Evolutionary conservation across 2,888 invertebrate species (phyloP).

Genomic region (Ferrisia virgata): DNA sequence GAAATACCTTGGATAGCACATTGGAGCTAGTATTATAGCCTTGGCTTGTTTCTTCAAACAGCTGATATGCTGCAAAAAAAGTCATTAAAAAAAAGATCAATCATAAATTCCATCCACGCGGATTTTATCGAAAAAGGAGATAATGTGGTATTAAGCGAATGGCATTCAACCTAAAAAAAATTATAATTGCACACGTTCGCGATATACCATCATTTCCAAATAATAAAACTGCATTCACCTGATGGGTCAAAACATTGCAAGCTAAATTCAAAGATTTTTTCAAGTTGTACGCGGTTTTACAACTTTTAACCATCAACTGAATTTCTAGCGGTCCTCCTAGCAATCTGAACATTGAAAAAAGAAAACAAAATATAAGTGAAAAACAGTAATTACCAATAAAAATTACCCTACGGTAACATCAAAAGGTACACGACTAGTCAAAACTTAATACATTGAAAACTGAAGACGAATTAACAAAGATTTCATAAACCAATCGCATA

Average conservation of each 20-base stretch:
- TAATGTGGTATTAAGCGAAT: too few species aligned
- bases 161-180: too few species aligned
- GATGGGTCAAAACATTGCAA: constrained; percentile 47
- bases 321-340: constrained; percentile 55
- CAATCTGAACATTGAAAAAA: constrained; percentile 51
- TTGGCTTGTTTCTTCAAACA: constrained; percentile 61
- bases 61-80: constrained; percentile 52
- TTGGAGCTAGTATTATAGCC: constrained; percentile 62
- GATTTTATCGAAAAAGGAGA: neutral
- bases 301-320: constrained; percentile 55
- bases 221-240: neutral
- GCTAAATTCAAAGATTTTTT: constrained; percentile 49
- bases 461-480: too few species aligned
- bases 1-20: constrained; percentile 73
- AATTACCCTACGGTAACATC: too few species aligned
- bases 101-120: neutral
- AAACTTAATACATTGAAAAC: too few species aligned
- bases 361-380: neutral
- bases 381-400: neutral
- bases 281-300: constrained; percentile 54
- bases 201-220: too few species aligned
- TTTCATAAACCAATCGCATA: too few species aligned
- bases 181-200: too few species aligned
- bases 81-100: constrained; percentile 29
- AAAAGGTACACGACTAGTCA: too few species aligned